phyloP scores from a whole-genome alignment of 2,113 vertebrate species.

The Scalopus aquaticus region DNA sequence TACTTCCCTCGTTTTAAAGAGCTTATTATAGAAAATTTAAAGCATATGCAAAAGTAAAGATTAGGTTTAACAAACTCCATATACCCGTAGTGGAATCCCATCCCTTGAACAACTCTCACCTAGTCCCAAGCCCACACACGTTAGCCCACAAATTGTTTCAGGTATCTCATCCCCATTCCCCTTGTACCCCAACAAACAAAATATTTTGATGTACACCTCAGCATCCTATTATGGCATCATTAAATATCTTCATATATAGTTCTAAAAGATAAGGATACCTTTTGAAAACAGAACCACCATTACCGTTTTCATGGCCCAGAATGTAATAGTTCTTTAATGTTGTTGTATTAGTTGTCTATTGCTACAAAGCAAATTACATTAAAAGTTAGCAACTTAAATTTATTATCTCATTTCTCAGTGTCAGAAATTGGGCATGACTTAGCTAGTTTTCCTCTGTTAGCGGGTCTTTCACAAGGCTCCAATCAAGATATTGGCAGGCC shows the following conservation, averaged over 20 bases:
- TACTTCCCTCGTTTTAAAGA: not conserved
- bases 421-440: not conserved
- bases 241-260: conserved; percentile 33
- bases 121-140: not conserved
- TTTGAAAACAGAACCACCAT: conserved; percentile 14
- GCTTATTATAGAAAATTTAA: not conserved
- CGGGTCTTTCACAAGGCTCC: not conserved
- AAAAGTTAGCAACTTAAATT: not conserved
- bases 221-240: not conserved
- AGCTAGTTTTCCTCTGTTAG: not conserved
- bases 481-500: not conserved
- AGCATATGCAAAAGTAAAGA: not conserved
- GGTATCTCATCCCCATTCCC: not conserved
- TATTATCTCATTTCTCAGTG: not conserved
- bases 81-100: not conserved
- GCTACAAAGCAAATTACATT: not conserved
- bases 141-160: not conserved
- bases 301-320: conserved; percentile 35
- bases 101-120: no score
- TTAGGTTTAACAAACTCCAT: not conserved
- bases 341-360: not conserved
- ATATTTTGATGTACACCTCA: conserved; percentile 32
- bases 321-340: not conserved
- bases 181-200: not conserved
- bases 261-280: not conserved